phyloP scores from a whole-genome alignment of 2,113 vertebrate genomes.

The Gopherus flavomarginatus region DNA sequence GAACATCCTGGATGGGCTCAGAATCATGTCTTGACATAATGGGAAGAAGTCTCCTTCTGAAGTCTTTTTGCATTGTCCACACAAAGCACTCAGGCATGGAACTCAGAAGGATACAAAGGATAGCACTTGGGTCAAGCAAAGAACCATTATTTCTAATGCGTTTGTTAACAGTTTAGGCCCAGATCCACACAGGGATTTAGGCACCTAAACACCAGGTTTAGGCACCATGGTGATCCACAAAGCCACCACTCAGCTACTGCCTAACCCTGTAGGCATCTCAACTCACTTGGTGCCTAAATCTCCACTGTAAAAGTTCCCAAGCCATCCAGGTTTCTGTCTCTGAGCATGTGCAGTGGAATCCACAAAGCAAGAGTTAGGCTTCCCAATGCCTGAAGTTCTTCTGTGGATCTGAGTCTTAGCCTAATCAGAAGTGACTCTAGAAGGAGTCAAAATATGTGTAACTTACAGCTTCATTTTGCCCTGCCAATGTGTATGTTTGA shows the following conservation, averaged over 20 bases:
- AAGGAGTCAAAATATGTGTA: constrained; percentile 59
- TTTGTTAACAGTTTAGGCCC: constrained; percentile 40
- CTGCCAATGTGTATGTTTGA: not conserved
- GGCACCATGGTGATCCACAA: not conserved
- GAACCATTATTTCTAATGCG: constrained; percentile 42
- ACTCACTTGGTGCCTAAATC: not conserved
- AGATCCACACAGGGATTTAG: constrained; percentile 35
- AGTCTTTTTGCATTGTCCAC: constrained; percentile 7
- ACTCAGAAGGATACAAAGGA: not conserved
- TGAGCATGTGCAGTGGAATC: not conserved
- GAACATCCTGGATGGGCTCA: constrained; percentile 42
- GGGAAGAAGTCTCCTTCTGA: constrained; percentile 32
- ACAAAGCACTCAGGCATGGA: not conserved
- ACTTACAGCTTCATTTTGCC: constrained; percentile 39
- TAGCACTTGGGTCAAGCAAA: constrained; percentile 16
- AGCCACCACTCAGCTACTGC: not conserved
- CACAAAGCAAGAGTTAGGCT: not conserved
- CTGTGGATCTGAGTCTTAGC: too few relatives aligned
- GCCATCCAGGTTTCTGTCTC: not conserved
- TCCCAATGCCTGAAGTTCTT: not conserved
- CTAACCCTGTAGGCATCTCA: not conserved
- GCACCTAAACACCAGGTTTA: not conserved
- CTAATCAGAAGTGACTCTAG: not conserved
- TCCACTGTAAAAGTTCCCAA: not conserved
- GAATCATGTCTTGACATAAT: constrained; percentile 10